Conservation (phyloP, 2,888 invertebrate species). For the Perithous albicinctus region DNA sequence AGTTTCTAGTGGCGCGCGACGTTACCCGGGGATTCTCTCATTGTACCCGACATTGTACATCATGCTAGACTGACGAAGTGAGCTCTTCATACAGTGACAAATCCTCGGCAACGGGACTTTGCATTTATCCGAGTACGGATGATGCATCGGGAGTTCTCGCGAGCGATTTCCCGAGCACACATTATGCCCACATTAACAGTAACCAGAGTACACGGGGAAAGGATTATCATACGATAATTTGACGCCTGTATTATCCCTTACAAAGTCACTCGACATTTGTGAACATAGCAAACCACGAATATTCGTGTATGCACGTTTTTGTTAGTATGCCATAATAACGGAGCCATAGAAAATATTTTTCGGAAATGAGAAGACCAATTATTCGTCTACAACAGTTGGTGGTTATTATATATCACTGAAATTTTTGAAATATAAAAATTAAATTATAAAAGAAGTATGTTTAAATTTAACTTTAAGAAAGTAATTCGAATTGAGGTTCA, state of each 20-base stretch:
- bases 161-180: neutral
- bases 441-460: too few relatives aligned
- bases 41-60: neutral
- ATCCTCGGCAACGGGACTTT: neutral
- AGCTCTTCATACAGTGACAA: neutral
- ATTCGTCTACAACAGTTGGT: neutral
- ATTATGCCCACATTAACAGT: neutral
- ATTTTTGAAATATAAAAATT: too few relatives aligned
- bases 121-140: neutral
- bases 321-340: neutral
- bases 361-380: neutral
- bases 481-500: too few relatives aligned
- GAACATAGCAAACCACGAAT: neutral
- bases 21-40: slow-evolving; percentile 30
- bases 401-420: neutral
- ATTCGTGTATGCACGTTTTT: neutral
- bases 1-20: slow-evolving; percentile 30
- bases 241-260: neutral
- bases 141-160: neutral
- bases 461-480: too few relatives aligned
- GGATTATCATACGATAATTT: neutral
- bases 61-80: neutral
- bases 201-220: neutral
- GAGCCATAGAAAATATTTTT: neutral
- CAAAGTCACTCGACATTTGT: neutral